These are phyloP conservation scores for Malurus leucopterus DNA, from an alignment of 2,797 vertebrate genomes.

Conservation along the genomic window DNA sequence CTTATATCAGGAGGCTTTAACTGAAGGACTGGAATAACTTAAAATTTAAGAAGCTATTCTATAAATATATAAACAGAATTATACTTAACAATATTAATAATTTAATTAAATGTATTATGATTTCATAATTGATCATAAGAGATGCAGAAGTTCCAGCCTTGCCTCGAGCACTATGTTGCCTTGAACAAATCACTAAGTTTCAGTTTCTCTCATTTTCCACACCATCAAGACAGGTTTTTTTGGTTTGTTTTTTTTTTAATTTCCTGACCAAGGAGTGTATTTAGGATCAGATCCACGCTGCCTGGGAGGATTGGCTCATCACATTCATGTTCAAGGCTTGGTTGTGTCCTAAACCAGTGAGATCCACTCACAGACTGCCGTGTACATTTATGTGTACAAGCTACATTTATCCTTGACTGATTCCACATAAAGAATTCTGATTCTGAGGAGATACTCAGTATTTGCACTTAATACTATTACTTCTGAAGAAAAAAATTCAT, in stretches of 20 bases:
- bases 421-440: neutral
- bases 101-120: neutral
- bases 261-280: neutral
- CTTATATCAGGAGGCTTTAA: neutral
- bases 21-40: neutral
- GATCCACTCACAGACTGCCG: neutral
- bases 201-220: neutral
- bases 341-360: neutral
- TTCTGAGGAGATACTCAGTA: neutral
- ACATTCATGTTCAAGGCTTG: rapidly evolving
- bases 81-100: neutral
- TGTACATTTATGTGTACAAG: neutral
- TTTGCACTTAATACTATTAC: neutral
- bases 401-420: neutral
- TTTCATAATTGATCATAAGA: neutral
- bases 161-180: neutral
- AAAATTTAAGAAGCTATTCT: neutral
- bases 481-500: neutral
- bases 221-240: neutral
- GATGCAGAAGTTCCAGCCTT: neutral
- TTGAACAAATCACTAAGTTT: neutral
- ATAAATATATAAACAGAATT: neutral
- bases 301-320: neutral
- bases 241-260: too few species aligned
- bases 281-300: neutral